Evolutionary conservation across 2,797 vertebrate genomes (phyloP), one percentile per base, ranked within the genome.

Genomic region (Tamandua tetradactyla): DNA sequence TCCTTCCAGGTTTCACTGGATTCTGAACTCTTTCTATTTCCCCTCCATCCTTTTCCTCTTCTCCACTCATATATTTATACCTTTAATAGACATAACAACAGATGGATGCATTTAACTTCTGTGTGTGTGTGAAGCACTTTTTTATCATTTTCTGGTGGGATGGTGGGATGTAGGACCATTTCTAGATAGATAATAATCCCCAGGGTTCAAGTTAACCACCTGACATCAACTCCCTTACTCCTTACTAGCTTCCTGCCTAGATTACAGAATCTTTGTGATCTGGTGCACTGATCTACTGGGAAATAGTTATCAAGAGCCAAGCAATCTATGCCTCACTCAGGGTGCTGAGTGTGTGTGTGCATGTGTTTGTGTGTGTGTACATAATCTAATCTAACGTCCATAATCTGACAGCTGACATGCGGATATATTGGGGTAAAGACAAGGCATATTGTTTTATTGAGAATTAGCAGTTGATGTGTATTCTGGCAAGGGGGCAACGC

Each of bases 361-460:
- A 42, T 75, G 18, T 13, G 17, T 0, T 7, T 68, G 40, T 35
- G 4, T 47, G 20, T 12, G 44, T 89, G 37, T 62, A 30, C 61
- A 23, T 68, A 74, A 61, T 79, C 35, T 61, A 76, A n/a, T 79
- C 37, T 61, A 71, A n/a, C 32, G 69, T 11, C 18, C 14, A 74
- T 37, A 15, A 18, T 78, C 40, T 82, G 74, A 95, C 76, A 95
- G 93, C 30, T 90, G 25, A 42, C 62, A 59, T 80, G 35, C 81
- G 55, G 13, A 37, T 87, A 14, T 75, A n/a, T 13, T 66, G 32
- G 15, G 27, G 0, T 74, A 42, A 91, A 93, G 76, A 25, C 49
- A 78, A 79, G 37, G 2, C 59, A 5, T 83, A 27, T 18, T 91
- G 15, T 40, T 68, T 92, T 12, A 87, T 52, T 75, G 62, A 92